These are phyloP conservation scores for Drosophila saltans DNA, from an alignment of 1,140 invertebrate genomes.

Conservation along the genomic window DNA sequence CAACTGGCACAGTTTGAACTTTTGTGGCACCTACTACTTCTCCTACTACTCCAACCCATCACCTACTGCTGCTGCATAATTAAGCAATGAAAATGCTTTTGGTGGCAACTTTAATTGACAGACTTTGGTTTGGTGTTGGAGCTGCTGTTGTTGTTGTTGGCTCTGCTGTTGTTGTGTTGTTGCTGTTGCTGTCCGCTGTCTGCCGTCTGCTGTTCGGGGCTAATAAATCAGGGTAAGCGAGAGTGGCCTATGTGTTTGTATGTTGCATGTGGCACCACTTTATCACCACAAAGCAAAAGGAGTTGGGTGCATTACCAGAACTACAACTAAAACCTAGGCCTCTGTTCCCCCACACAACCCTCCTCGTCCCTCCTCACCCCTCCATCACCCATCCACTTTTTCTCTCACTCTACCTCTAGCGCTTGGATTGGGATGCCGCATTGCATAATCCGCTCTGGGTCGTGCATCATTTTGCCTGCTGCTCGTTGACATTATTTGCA, in stretches of 20 bases:
- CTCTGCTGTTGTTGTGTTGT: not conserved
- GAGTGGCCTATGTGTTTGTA: conserved; percentile 69
- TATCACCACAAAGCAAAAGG: conserved; percentile 32
- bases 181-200: not conserved
- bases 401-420: not conserved
- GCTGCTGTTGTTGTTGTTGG: conserved; percentile 7
- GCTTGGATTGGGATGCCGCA: not conserved
- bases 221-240: conserved; percentile 65
- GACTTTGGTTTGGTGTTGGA: conserved; percentile 63
- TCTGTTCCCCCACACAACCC: not conserved
- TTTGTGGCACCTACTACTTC: conserved; percentile 19
- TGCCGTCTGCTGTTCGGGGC: conserved; percentile 20
- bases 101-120: conserved; percentile 72
- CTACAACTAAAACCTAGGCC: conserved; percentile 4
- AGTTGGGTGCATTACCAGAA: conserved; percentile 43
- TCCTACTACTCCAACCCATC: not conserved
- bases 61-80: conserved; percentile 43
- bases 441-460: conserved; percentile 29
- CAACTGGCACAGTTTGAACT: conserved; percentile 16
- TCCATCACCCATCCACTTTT: not conserved
- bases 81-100: conserved; percentile 70
- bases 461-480: conserved; percentile 74
- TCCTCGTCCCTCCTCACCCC: too few relatives aligned
- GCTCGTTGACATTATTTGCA: conserved; percentile 73
- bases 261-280: conserved; percentile 55